phyloP scores from a whole-genome alignment of 2,888 invertebrate species.

The Megastigmus dorsalis region DNA sequence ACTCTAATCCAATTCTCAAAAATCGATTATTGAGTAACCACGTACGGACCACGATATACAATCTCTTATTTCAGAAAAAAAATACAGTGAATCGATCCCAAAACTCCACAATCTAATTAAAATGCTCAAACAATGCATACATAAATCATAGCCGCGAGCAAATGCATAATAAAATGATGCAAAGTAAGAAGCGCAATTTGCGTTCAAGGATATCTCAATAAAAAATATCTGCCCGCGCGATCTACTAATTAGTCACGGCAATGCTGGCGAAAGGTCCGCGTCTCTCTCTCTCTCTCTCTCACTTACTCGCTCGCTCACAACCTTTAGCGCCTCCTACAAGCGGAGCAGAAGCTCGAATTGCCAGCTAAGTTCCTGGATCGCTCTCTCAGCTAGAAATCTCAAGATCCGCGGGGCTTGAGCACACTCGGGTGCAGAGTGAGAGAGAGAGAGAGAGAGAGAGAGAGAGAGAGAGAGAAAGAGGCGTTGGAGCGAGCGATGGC shows the following conservation, averaged over 20 bases:
- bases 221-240: constrained; percentile 26
- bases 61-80: neutral
- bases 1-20: too few relatives aligned
- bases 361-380: neutral
- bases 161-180: neutral
- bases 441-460: too few relatives aligned
- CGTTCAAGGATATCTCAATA: constrained; percentile 11
- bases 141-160: neutral
- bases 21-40: too few relatives aligned
- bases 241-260: constrained; percentile 46
- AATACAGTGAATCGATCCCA: neutral
- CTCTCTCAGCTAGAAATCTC: neutral
- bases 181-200: constrained; percentile 3
- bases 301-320: neutral
- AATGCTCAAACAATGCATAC: neutral
- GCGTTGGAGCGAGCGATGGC: constrained; percentile 69
- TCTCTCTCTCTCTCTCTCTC: neutral
- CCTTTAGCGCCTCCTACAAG: neutral
- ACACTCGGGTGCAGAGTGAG: neutral
- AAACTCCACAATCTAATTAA: constrained; percentile 4
- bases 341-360: neutral
- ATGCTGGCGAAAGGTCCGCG: constrained; percentile 22
- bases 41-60: too few relatives aligned
- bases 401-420: neutral
- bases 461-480: too few relatives aligned